Evolutionary conservation across 2,888 invertebrate genomes (phyloP).

Genomic region (Leptopilina drosophilae): DNA sequence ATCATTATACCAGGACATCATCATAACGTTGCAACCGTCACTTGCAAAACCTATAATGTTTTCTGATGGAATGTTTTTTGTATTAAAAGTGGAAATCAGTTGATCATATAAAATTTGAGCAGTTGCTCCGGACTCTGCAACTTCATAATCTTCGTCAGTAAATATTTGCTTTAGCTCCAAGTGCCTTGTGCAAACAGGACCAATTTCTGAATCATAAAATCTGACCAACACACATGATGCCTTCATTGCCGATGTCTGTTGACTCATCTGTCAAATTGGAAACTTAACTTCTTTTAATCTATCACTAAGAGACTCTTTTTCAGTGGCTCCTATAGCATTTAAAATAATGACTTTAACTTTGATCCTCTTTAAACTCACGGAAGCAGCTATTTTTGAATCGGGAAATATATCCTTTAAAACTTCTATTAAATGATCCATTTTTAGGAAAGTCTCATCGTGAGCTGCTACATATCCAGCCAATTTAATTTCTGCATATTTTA

Average conservation of each 20-base stretch:
- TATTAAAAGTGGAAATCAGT: slow-evolving; percentile 42
- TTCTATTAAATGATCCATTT: too few relatives aligned
- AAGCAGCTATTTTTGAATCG: too few relatives aligned
- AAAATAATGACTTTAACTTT: too few relatives aligned
- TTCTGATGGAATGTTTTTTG: slow-evolving; percentile 42
- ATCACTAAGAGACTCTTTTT: too few relatives aligned
- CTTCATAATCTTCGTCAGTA: slow-evolving; percentile 32
- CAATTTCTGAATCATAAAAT: slow-evolving; percentile 43
- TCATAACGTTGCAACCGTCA: slow-evolving; percentile 55
- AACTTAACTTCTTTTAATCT: too few relatives aligned
- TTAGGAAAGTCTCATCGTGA: too few relatives aligned
- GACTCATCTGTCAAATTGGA: too few relatives aligned
- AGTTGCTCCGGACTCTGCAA: slow-evolving; percentile 37
- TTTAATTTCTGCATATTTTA: too few relatives aligned
- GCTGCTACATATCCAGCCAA: too few relatives aligned
- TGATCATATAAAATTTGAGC: slow-evolving; percentile 41
- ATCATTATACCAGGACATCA: slow-evolving; percentile 51
- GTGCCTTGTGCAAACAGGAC: slow-evolving; percentile 42
- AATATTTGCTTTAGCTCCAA: slow-evolving; percentile 49
- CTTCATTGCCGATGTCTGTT: slow-evolving; percentile 22
- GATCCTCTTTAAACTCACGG: too few relatives aligned
- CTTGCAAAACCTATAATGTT: slow-evolving; percentile 53
- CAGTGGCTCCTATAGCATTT: too few relatives aligned
- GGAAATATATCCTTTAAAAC: too few relatives aligned
- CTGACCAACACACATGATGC: slow-evolving; percentile 48